Conservation (phyloP, 2,113 vertebrate species). For the Fregetta grallaria region DNA sequence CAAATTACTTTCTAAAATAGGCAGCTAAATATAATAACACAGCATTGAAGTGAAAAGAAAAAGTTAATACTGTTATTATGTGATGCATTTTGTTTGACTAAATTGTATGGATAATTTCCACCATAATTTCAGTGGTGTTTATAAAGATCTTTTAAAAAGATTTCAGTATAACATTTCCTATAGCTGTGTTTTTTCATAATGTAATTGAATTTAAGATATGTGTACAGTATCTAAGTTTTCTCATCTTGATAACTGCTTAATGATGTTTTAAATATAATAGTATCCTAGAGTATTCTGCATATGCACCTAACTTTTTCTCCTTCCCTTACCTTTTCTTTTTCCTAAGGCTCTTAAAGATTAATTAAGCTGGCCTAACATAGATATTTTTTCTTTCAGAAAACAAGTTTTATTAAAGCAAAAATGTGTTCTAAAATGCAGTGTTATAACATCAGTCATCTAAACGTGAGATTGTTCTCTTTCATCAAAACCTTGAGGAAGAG, state of each 20-base stretch:
- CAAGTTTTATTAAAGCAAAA: neutral
- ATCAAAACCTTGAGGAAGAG: neutral
- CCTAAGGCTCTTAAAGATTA: neutral
- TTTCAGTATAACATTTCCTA: conserved; percentile 17
- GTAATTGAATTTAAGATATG: conserved; percentile 39
- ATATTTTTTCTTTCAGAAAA: neutral
- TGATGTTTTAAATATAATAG: neutral
- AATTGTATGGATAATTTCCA: conserved; percentile 43
- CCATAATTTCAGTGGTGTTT: conserved; percentile 46
- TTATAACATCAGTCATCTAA: neutral
- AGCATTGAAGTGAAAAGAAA: conserved; percentile 67
- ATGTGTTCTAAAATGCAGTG: neutral
- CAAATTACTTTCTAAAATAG: conserved; percentile 76
- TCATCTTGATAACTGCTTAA: conserved; percentile 16
- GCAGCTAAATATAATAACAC: conserved; percentile 75
- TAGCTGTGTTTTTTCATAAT: neutral
- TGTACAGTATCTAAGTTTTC: conserved; percentile 15
- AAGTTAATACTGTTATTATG: conserved; percentile 58
- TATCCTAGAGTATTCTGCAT: neutral
- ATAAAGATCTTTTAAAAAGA: conserved; percentile 28
- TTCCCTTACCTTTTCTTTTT: neutral
- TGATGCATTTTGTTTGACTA: conserved; percentile 57
- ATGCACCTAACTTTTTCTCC: neutral
- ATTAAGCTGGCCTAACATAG: neutral
- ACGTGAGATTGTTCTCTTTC: neutral